Conservation (phyloP, 2,797 vertebrate genomes). For the Mycteria americana region DNA sequence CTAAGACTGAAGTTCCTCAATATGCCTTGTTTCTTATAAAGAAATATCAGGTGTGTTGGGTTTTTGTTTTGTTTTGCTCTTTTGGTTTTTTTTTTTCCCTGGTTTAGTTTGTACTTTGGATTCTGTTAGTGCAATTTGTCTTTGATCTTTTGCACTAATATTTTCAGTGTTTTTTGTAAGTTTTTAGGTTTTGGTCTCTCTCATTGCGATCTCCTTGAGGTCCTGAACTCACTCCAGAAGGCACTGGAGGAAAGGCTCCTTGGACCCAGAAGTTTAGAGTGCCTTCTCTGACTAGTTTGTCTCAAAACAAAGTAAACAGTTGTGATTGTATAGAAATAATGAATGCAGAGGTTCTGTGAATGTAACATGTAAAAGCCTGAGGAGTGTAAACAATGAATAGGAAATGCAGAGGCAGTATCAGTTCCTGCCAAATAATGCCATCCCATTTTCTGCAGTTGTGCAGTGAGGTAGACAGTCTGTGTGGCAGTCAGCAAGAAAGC, state of each 20-base stretch:
- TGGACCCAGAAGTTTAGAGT: not conserved
- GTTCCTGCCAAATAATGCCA: not conserved
- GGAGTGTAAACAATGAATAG: not conserved
- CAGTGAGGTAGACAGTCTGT: not conserved
- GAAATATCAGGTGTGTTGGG: not conserved
- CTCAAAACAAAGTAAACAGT: not conserved
- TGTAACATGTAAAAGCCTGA: not conserved
- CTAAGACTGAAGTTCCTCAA: not conserved
- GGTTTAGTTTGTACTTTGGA: not conserved
- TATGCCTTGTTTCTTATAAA: not conserved
- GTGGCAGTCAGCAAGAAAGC: not conserved
- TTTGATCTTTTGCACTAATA: not conserved
- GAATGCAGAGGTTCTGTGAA: not conserved
- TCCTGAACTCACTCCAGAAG: not conserved
- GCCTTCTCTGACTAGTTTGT: not conserved
- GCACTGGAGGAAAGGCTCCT: not conserved
- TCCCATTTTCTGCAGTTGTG: not conserved
- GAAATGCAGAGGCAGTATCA: not conserved
- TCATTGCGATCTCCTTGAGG: not conserved
- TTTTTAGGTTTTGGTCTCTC: not conserved
- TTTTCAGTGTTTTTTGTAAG: not conserved
- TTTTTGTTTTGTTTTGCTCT: no score
- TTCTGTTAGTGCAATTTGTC: not conserved
- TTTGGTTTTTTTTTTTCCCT: not conserved
- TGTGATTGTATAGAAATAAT: not conserved